Conservation (phyloP, 2,113 vertebrate species). For the Benitochromis conjunctus region DNA sequence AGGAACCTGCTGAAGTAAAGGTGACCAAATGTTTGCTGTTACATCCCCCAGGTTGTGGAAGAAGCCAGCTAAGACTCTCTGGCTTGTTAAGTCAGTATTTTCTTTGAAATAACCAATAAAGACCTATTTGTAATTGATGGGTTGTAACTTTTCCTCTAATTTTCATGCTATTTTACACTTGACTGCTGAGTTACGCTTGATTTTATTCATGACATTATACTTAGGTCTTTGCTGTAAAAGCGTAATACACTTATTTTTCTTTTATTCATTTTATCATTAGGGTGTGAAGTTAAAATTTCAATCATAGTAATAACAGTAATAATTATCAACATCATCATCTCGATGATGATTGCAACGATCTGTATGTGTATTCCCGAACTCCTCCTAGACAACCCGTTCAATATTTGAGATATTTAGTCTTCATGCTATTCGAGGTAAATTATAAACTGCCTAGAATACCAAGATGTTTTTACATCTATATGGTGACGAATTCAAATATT, state of each 20-base stretch:
- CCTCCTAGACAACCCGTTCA: not conserved
- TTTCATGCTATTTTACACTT: not conserved
- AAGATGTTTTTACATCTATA: too few species aligned
- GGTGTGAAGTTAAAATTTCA: not conserved
- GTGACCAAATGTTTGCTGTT: too few species aligned
- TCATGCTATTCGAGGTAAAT: not conserved
- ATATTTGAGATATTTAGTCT: not conserved
- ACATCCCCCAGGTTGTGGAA: not conserved
- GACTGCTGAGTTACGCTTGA: not conserved
- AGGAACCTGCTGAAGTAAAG: not conserved
- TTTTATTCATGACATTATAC: not conserved
- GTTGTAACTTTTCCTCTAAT: not conserved
- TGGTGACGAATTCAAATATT: too few species aligned
- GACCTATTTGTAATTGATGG: not conserved
- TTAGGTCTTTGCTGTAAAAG: not conserved
- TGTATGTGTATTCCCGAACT: not conserved
- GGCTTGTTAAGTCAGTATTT: not conserved
- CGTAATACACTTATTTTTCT: too few species aligned
- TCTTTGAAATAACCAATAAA: not conserved
- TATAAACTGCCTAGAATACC: too few species aligned
- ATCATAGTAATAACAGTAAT: not conserved
- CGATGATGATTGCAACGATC: not conserved
- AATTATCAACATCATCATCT: not conserved
- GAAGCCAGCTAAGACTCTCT: not conserved
- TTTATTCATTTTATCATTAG: not conserved